Conservation (phyloP, 2,797 vertebrate species). For the Halcyon chelicuti region DNA sequence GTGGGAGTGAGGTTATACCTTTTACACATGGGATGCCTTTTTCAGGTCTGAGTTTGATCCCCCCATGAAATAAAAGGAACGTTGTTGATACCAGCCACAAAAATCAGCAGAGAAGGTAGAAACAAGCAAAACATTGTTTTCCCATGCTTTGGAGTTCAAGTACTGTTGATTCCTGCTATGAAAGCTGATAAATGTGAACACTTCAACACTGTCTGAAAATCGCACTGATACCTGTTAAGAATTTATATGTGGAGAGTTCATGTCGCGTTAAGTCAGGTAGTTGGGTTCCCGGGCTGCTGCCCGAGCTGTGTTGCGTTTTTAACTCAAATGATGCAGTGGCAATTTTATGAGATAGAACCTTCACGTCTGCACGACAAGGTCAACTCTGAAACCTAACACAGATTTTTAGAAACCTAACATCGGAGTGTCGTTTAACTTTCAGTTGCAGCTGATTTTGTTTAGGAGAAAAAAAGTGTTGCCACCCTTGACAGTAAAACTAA, state of each 20-base stretch:
- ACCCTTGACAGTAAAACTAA: background rate
- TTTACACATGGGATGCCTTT: background rate
- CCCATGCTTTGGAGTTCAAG: background rate
- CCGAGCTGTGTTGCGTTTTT: background rate
- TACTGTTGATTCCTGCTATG: background rate
- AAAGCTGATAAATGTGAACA: background rate
- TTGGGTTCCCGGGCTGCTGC: background rate
- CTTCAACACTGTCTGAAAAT: background rate
- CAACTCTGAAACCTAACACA: background rate
- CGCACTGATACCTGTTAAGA: background rate
- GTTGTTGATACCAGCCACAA: background rate
- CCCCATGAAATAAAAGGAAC: background rate
- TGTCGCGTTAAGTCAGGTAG: fast-evolving
- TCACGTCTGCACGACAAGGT: background rate
- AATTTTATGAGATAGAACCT: background rate
- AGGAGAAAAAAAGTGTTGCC: background rate
- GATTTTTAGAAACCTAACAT: background rate
- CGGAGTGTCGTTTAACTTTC: background rate
- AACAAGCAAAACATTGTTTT: background rate
- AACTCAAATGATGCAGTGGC: background rate
- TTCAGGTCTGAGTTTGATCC: background rate
- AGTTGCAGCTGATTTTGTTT: background rate
- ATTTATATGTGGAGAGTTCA: background rate
- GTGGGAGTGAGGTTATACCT: background rate
- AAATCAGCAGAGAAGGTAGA: background rate